Evolutionary conservation across 2,113 vertebrate species (phyloP).

Genomic region (Plotosus lineatus): DNA sequence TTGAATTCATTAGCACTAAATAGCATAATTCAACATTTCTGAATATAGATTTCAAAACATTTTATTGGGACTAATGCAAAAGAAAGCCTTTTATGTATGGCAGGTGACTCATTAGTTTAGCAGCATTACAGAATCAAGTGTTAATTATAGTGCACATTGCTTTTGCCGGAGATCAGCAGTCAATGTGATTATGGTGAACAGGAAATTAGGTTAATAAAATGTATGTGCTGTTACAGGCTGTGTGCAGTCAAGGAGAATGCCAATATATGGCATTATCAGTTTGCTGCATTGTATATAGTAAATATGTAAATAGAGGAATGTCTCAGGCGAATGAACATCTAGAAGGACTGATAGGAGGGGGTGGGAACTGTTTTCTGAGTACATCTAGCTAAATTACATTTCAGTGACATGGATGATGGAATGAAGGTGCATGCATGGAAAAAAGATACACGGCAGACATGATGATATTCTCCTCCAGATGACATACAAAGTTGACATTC

Average conservation of each 20-base stretch:
- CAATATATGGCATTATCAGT: conserved; percentile 1
- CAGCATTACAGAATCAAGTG: conserved; percentile 18
- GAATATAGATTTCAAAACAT: not conserved
- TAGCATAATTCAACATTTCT: not conserved
- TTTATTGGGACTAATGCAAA: conserved; percentile 40
- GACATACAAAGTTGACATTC: too few species aligned
- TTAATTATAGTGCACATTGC: conserved; percentile 37
- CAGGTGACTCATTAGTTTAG: conserved; percentile 38
- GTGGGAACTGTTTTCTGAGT: not conserved
- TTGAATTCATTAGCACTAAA: not conserved
- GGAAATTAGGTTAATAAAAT: conserved; percentile 14
- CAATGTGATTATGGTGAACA: conserved; percentile 41
- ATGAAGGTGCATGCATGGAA: too few species aligned
- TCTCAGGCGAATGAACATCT: not conserved
- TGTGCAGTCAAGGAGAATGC: not conserved
- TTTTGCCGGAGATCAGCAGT: conserved; percentile 23
- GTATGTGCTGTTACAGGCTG: not conserved
- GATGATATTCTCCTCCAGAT: too few species aligned
- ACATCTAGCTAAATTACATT: not conserved
- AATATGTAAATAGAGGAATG: not conserved
- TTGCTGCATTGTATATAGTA: not conserved
- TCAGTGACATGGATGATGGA: not conserved
- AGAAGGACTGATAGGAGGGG: not conserved
- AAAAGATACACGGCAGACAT: too few species aligned
- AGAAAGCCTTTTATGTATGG: conserved; percentile 38